phyloP scores from a whole-genome alignment of 2,113 vertebrate species.

The Gobius niger region DNA sequence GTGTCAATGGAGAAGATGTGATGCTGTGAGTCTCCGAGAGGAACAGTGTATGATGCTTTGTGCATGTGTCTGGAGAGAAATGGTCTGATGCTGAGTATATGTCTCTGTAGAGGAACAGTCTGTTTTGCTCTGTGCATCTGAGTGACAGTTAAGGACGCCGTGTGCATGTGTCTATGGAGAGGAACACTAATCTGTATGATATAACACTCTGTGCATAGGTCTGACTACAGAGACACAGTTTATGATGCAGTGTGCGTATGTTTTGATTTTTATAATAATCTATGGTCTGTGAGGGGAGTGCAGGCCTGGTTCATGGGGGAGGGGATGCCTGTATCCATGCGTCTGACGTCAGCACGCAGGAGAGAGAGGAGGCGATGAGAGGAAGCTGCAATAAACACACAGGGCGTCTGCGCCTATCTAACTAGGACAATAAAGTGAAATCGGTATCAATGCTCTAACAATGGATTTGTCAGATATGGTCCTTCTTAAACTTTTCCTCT shows the following conservation, averaged over 20 bases:
- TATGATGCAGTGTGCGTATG: background rate
- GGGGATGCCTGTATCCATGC: conserved; percentile 47
- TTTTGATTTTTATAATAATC: background rate
- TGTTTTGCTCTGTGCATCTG: background rate
- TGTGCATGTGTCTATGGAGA: background rate
- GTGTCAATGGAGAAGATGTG: background rate
- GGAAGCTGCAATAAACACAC: conserved; percentile 80
- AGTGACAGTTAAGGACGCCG: background rate
- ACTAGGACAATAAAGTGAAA: conserved; percentile 79
- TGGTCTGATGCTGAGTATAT: background rate
- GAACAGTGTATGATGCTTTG: background rate
- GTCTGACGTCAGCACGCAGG: conserved; percentile 75
- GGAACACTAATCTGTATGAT: no score
- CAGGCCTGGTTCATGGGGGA: conserved; percentile 49
- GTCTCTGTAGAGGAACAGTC: background rate
- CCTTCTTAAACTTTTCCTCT: conserved; percentile 66
- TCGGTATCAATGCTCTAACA: conserved; percentile 74
- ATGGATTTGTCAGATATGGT: conserved; percentile 73
- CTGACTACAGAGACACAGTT: background rate
- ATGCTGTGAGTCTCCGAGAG: background rate
- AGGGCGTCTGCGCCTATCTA: conserved; percentile 78
- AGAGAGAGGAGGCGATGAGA: conserved; percentile 55
- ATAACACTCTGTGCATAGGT: background rate
- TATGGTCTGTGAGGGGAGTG: background rate
- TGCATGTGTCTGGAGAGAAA: background rate